These are phyloP conservation scores for Ictidomys tridecemlineatus DNA, from an alignment of 2,113 vertebrate species.

Conservation along the genomic window DNA sequence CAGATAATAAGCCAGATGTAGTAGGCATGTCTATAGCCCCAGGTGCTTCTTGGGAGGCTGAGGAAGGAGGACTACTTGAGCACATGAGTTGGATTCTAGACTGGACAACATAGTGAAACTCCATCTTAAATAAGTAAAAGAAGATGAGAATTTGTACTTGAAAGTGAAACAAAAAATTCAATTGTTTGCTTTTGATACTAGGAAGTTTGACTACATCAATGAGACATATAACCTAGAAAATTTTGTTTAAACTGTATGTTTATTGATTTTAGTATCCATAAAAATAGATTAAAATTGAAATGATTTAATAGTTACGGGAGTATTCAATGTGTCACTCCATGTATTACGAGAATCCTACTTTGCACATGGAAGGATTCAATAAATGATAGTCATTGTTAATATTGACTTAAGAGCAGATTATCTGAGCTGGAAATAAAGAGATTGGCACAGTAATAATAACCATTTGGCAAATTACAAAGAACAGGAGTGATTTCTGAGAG, in stretches of 20 bases:
- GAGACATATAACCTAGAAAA: background rate
- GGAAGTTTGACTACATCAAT: background rate
- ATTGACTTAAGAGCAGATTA: background rate
- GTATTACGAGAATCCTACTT: background rate
- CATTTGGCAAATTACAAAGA: background rate
- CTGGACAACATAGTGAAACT: too few species aligned
- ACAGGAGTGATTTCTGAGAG: background rate
- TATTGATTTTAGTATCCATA: background rate
- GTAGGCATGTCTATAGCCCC: too few species aligned
- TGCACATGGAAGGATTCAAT: background rate
- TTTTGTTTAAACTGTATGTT: background rate
- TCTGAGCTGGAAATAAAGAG: background rate
- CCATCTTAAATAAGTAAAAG: too few species aligned
- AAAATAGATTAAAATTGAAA: background rate
- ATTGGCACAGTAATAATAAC: background rate
- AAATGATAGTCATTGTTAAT: background rate
- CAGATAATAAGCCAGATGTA: background rate
- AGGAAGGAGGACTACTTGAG: too few species aligned
- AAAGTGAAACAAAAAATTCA: background rate
- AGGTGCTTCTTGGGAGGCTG: too few species aligned
- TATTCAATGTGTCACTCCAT: background rate
- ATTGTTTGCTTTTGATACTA: background rate
- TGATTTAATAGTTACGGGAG: background rate
- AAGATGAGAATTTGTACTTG: background rate
- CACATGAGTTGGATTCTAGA: too few species aligned